A percentile compares a stretch with the other conserved stretches of the same genome.
phyloP scores from a whole-genome alignment of 2,888 invertebrate species.

The Campaea margaritaria region DNA sequence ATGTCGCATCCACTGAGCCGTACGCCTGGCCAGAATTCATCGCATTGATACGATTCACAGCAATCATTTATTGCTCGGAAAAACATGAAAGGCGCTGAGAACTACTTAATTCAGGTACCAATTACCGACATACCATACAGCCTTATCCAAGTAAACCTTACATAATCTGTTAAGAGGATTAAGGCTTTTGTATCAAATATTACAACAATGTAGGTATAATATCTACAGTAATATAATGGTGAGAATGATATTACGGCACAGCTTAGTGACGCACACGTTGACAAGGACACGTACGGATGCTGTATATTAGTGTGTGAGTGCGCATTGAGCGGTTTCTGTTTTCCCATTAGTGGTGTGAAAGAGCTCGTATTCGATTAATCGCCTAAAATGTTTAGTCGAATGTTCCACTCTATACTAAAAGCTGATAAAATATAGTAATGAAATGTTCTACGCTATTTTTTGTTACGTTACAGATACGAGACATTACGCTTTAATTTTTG shows the following conservation, averaged over 20 bases:
- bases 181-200: conserved; percentile 16
- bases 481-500: too few species aligned
- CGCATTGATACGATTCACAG: conserved; percentile 1
- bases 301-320: conserved; percentile 16
- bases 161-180: conserved; percentile 27
- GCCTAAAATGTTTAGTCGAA: conserved; percentile 10
- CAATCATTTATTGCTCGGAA: conserved; percentile 1
- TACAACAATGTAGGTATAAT: conserved; percentile 10
- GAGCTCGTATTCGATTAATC: conserved; percentile 11
- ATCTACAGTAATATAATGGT: conserved; percentile 15
- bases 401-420: background rate
- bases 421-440: too few species aligned
- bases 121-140: background rate
- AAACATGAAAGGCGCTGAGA: conserved; percentile 8
- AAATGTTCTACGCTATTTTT: too few species aligned
- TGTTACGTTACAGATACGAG: too few species aligned
- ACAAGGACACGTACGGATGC: conserved; percentile 5
- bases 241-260: conserved; percentile 17
- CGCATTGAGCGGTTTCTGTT: conserved; percentile 15
- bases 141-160: conserved; percentile 1
- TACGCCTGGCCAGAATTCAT: conserved; percentile 4
- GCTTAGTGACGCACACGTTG: conserved; percentile 19
- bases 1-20: too few species aligned
- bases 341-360: conserved; percentile 13
- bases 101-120: background rate